Percentiles rank a stretch among this genome's conserved stretches.
Evolutionary conservation across 53 echinoderm and acorn worm species (phyloP).

Genomic region (Astropecten irregularis): DNA sequence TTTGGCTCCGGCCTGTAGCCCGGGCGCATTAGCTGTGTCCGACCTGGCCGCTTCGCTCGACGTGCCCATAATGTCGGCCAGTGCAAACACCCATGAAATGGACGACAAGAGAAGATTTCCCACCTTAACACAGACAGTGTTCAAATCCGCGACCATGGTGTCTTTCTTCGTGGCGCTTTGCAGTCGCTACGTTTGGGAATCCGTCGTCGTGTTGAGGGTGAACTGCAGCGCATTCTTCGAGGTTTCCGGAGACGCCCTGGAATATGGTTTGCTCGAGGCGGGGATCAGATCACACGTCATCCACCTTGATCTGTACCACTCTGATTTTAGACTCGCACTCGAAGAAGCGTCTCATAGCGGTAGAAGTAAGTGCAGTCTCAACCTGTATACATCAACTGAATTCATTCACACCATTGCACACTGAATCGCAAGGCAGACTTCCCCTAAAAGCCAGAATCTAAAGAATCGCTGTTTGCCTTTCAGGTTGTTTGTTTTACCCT

Average conservation of each 20-base stretch:
- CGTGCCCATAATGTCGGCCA: background rate
- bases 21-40: background rate
- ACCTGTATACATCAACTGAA: too few species aligned
- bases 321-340: background rate
- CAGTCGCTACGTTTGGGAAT: background rate
- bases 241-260: background rate
- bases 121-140: constrained; percentile 39
- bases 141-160: background rate
- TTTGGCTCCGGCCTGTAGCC: constrained; percentile 29
- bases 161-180: background rate
- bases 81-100: constrained; percentile 7
- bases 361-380: constrained; percentile 3
- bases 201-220: background rate
- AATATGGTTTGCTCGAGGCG: background rate
- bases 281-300: background rate
- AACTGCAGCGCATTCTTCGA: background rate
- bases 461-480: too few species aligned
- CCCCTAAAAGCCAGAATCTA: too few species aligned
- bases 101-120: constrained; percentile 54
- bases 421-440: too few species aligned
- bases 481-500: too few species aligned
- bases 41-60: constrained; percentile 21
- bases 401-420: too few species aligned
- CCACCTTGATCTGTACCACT: background rate
- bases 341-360: background rate